These are phyloP conservation scores for Linnaemya vulpina DNA, from an alignment of 2,888 invertebrate species.

Conservation along the genomic window DNA sequence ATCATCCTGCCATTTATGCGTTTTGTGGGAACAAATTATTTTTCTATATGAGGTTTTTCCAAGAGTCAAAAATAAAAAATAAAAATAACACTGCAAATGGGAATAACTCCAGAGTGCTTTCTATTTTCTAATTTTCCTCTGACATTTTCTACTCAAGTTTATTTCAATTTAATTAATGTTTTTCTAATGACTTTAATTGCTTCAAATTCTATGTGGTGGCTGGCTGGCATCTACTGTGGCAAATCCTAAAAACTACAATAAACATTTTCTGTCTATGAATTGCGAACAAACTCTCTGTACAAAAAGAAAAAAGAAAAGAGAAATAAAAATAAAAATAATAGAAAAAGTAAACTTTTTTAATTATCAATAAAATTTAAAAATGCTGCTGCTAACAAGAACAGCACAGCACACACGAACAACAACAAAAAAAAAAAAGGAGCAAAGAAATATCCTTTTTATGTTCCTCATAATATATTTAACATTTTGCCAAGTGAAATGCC, in stretches of 20 bases:
- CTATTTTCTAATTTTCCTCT: neutral
- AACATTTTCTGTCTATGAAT: slow-evolving; percentile 15
- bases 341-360: slow-evolving; percentile 45
- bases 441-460: slow-evolving; percentile 23
- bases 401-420: no score
- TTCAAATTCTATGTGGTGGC: neutral
- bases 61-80: no score
- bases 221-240: neutral
- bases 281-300: neutral
- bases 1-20: no score
- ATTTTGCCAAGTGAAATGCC: slow-evolving; percentile 29
- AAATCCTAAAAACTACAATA: slow-evolving; percentile 1
- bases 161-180: slow-evolving; percentile 39
- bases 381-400: slow-evolving; percentile 7
- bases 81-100: no score
- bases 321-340: no score
- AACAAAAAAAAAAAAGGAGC: no score
- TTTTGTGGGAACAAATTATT: no score
- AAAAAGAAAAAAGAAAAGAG: neutral
- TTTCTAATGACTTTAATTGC: slow-evolving; percentile 48
- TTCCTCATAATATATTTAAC: neutral
- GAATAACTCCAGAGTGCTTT: neutral
- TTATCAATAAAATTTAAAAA: slow-evolving; percentile 56
- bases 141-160: neutral
- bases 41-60: no score